A percentile compares a stretch with the other conserved stretches of the same genome.
Evolutionary conservation across 2,113 vertebrate genomes (phyloP).

Genomic region (Casuarius casuarius): DNA sequence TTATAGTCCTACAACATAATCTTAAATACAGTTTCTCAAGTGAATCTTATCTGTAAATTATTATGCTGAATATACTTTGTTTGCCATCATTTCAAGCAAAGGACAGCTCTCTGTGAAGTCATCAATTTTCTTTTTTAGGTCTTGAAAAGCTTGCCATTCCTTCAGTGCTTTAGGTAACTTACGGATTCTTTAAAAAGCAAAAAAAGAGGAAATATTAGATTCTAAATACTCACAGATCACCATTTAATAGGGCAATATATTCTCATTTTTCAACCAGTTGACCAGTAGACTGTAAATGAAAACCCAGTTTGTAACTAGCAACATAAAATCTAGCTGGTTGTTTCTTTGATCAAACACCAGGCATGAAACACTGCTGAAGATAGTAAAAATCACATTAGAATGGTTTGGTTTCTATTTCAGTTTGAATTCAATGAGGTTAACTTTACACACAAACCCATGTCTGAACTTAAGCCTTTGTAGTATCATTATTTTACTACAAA

Average conservation of each 20-base stretch:
- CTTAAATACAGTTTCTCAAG: not conserved
- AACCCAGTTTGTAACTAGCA: not conserved
- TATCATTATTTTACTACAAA: not conserved
- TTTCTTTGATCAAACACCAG: not conserved
- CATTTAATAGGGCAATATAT: not conserved
- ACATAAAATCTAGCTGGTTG: not conserved
- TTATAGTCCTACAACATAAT: not conserved
- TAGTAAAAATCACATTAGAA: not conserved
- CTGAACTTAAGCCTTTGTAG: not conserved
- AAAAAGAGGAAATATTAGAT: not conserved
- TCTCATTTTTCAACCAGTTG: not conserved
- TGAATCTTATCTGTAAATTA: slow-evolving; percentile 15
- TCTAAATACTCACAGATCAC: not conserved
- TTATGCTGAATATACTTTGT: slow-evolving; percentile 75
- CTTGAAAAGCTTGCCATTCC: slow-evolving; percentile 85
- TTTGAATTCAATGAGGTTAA: not conserved
- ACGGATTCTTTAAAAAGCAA: slow-evolving; percentile 72
- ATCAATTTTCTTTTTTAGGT: slow-evolving; percentile 84
- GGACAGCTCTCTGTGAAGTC: slow-evolving; percentile 86
- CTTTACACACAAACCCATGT: not conserved
- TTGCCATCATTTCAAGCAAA: slow-evolving; percentile 86
- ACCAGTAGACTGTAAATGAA: not conserved
- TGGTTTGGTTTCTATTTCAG: not conserved
- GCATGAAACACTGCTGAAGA: not conserved
- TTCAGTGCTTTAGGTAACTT: slow-evolving; percentile 85